phyloP scores from a whole-genome alignment of 2,888 invertebrate genomes.

The Hirtodrosophila cameraria region DNA sequence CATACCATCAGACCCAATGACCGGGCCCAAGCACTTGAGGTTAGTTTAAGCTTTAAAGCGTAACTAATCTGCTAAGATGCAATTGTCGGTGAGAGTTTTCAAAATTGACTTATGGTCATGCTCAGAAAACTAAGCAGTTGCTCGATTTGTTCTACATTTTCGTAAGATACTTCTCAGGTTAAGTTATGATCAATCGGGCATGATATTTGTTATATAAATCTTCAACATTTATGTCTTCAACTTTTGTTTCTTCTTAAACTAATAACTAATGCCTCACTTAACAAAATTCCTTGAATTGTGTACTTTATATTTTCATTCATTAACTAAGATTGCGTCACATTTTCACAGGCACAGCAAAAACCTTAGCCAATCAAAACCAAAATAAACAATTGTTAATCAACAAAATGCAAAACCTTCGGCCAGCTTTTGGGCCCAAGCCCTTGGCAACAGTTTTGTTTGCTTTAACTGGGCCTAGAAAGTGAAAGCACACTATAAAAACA shows the following conservation, averaged over 20 bases:
- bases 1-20: slow-evolving; percentile 29
- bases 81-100: slow-evolving; percentile 52
- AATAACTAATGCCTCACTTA: neutral
- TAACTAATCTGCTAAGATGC: slow-evolving; percentile 46
- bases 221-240: too few species aligned
- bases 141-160: slow-evolving; percentile 39
- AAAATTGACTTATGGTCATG: slow-evolving; percentile 41
- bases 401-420: slow-evolving; percentile 33
- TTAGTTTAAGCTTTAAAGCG: slow-evolving; percentile 24
- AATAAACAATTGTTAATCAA: slow-evolving; percentile 29
- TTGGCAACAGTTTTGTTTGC: slow-evolving; percentile 48
- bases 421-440: slow-evolving; percentile 20
- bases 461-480: slow-evolving; percentile 59
- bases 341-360: neutral
- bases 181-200: neutral
- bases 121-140: slow-evolving; percentile 1
- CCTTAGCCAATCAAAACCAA: slow-evolving; percentile 22
- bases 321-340: slow-evolving; percentile 29
- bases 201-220: neutral
- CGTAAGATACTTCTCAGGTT: neutral
- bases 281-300: too few species aligned
- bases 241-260: neutral
- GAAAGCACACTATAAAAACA: slow-evolving; percentile 65
- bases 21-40: slow-evolving; percentile 36
- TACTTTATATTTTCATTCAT: slow-evolving; percentile 5